phyloP scores from a whole-genome alignment of 2,797 vertebrate species.

The Salarias fasciatus region DNA sequence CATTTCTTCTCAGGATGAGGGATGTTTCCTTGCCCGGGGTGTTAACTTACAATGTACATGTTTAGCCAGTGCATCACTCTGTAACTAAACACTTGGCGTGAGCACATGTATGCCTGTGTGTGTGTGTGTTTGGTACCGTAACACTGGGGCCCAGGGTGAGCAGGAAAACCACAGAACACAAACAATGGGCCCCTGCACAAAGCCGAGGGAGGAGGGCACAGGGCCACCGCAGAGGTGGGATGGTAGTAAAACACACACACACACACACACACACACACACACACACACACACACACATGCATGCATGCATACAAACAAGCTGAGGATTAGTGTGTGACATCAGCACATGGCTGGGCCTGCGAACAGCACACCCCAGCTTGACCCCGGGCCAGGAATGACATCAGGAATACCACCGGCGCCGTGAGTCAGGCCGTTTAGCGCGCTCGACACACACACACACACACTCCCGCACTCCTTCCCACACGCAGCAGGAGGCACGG shows the following conservation, averaged over 20 bases:
- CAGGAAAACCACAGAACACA: conserved; percentile 69
- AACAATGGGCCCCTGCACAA: conserved; percentile 59
- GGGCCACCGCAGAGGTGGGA: conserved; percentile 60
- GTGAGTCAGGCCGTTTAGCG: conserved; percentile 59
- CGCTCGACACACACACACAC: conserved; percentile 2
- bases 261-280: conserved; percentile 45
- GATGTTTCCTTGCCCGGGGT: conserved; percentile 65
- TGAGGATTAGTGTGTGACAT: conserved; percentile 63
- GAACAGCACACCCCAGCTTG: conserved; percentile 51
- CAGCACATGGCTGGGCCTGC: conserved; percentile 55
- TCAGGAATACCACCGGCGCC: conserved; percentile 63
- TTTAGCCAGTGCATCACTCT: conserved; percentile 68
- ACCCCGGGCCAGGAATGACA: conserved; percentile 67
- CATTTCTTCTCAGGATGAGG: conserved; percentile 49
- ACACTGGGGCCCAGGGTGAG: conserved; percentile 59
- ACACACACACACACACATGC: conserved; percentile 13
- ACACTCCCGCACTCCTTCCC: conserved; percentile 9
- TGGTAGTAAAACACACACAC: conserved; percentile 60
- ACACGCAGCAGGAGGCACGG: conserved; percentile 52
- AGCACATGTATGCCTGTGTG: conserved; percentile 28
- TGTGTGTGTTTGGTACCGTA: conserved; percentile 35
- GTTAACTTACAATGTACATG: conserved; percentile 57
- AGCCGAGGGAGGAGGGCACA: conserved; percentile 47
- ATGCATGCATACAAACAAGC: conserved; percentile 49
- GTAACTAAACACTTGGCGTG: conserved; percentile 57